Percentiles rank a stretch among this genome's conserved stretches.
Conservation (phyloP, 2,888 invertebrate genomes). For the Pachymerium ferrugineum region DNA sequence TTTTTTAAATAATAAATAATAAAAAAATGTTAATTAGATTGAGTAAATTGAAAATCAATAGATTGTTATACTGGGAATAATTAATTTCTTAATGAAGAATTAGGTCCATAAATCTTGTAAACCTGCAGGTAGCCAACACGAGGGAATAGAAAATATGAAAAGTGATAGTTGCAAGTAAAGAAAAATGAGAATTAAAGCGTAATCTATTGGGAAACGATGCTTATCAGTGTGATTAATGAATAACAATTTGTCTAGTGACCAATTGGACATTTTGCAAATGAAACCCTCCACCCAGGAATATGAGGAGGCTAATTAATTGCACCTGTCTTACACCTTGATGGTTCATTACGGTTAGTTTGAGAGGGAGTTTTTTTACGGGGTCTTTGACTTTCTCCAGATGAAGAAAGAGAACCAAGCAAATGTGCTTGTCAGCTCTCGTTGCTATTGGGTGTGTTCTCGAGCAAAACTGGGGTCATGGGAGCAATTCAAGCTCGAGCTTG, state of each 20-base stretch:
- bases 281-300: neutral
- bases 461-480: slow-evolving; percentile 2
- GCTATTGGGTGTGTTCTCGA: slow-evolving; percentile 8
- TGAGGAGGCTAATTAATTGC: neutral
- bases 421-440: neutral
- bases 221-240: neutral
- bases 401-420: slow-evolving; percentile 15
- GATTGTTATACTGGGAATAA: neutral
- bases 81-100: slow-evolving; percentile 20
- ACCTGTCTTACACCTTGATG: slow-evolving; percentile 14
- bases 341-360: slow-evolving; percentile 19
- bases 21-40: neutral
- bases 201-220: neutral
- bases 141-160: neutral
- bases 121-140: neutral
- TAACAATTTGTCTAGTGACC: neutral
- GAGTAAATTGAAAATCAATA: slow-evolving; percentile 2
- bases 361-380: neutral
- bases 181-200: neutral
- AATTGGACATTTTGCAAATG: slow-evolving; percentile 19
- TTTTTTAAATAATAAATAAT: neutral
- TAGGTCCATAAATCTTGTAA: neutral
- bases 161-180: neutral
- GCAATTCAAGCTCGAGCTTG: neutral
- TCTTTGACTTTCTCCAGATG: neutral